Evolutionary conservation across 1,140 invertebrate species (phyloP).

Genomic region (Lethocerus indicus): DNA sequence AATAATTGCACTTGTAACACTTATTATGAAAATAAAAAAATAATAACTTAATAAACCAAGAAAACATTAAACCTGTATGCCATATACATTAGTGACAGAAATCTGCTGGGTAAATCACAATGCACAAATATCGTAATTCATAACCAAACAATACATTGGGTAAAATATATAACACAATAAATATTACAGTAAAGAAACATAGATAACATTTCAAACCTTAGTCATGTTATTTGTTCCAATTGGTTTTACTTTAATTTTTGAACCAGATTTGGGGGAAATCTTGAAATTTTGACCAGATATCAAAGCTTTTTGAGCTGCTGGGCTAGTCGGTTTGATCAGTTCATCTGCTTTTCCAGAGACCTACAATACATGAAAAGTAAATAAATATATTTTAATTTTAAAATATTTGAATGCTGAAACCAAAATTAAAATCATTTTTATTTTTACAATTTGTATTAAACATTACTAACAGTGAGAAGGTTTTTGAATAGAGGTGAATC

Average conservation of each 20-base stretch:
- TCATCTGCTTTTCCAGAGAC: constrained; percentile 44
- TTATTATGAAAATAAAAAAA: too few relatives aligned
- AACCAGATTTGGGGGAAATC: constrained; percentile 36
- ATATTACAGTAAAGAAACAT: not conserved
- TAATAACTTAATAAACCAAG: too few relatives aligned
- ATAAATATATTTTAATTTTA: not conserved
- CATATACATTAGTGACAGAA: too few relatives aligned
- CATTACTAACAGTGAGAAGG: constrained; percentile 35
- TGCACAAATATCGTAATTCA: not conserved
- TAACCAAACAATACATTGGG: not conserved
- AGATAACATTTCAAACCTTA: not conserved
- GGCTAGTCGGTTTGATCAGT: constrained; percentile 53
- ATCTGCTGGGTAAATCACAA: too few relatives aligned
- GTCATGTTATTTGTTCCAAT: constrained; percentile 24
- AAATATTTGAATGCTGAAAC: not conserved
- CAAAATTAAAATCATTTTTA: not conserved
- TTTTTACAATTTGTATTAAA: not conserved
- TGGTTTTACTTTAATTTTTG: constrained; percentile 41
- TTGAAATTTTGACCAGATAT: constrained; percentile 36
- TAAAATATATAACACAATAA: not conserved
- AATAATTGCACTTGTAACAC: not conserved
- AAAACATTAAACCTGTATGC: too few relatives aligned
- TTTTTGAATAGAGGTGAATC: constrained; percentile 60
- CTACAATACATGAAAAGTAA: constrained; percentile 19
- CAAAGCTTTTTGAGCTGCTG: constrained; percentile 42